A percentile compares a stretch with the other conserved stretches of the same genome.
These are phyloP conservation scores for Aegotheles bennettii DNA, from an alignment of 2,113 vertebrate genomes.

Conservation along the genomic window DNA sequence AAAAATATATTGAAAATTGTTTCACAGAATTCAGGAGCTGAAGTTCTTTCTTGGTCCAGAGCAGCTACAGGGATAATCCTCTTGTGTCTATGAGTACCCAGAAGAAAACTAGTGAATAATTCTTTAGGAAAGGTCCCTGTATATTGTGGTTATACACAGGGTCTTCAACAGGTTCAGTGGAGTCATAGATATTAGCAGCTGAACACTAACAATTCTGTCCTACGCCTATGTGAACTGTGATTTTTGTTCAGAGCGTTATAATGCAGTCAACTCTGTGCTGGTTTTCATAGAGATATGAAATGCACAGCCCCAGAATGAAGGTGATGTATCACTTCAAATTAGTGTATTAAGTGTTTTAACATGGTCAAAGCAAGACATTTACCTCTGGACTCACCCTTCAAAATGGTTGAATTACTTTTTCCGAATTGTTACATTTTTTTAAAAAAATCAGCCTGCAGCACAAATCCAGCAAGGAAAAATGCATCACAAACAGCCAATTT, in stretches of 20 bases:
- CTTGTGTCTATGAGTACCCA: background rate
- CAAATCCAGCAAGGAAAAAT: background rate
- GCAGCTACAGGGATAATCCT: background rate
- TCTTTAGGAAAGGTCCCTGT: background rate
- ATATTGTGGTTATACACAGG: background rate
- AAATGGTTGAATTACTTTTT: background rate
- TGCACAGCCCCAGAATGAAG: background rate
- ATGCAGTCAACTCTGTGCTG: background rate
- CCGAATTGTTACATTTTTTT: background rate
- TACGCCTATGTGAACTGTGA: background rate
- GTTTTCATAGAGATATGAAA: background rate
- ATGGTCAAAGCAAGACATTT: background rate
- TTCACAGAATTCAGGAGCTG: background rate
- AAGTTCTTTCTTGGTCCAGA: background rate
- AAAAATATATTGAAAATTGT: background rate
- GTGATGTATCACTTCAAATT: background rate
- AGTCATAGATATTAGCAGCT: background rate
- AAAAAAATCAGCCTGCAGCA: background rate
- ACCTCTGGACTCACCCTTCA: background rate
- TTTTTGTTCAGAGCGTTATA: background rate
- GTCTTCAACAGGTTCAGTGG: background rate
- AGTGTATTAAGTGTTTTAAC: background rate
- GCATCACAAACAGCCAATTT: background rate
- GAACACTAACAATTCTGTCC: background rate
- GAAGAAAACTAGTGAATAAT: background rate